Conservation (phyloP, 2,113 vertebrate genomes). For the Proteles cristata region DNA sequence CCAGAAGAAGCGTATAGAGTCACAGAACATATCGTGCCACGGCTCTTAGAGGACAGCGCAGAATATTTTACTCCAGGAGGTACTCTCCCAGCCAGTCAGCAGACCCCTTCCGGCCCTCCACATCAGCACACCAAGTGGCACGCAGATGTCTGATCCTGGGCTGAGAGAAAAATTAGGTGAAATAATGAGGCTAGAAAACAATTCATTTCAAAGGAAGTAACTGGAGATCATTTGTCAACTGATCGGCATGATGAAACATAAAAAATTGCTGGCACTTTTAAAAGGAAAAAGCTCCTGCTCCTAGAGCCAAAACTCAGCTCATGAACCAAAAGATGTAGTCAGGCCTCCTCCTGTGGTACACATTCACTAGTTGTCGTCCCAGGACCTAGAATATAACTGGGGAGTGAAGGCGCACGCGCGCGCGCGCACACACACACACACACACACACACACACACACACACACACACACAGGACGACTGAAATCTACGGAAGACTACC, state of each 20-base stretch:
- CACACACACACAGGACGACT: not conserved
- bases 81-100: not conserved
- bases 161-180: conserved; percentile 40
- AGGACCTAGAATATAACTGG: not conserved
- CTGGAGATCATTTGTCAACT: not conserved
- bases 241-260: not conserved
- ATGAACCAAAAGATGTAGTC: not conserved
- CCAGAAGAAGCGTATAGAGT: conserved; percentile 27
- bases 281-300: not conserved
- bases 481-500: not conserved
- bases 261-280: conserved; percentile 15
- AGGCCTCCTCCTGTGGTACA: not conserved
- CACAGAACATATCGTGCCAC: not conserved
- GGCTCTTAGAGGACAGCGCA: not conserved
- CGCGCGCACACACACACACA: not conserved
- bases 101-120: not conserved
- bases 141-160: not conserved
- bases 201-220: conserved; percentile 26
- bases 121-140: not conserved
- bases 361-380: not conserved
- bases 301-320: not conserved
- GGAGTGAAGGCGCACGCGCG: not conserved
- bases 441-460: not conserved
- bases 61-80: not conserved
- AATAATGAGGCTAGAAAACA: conserved; percentile 29